Base-by-base conservation (phyloP, 2,113 vertebrate genomes). In the Indicator indicator region DNA sequence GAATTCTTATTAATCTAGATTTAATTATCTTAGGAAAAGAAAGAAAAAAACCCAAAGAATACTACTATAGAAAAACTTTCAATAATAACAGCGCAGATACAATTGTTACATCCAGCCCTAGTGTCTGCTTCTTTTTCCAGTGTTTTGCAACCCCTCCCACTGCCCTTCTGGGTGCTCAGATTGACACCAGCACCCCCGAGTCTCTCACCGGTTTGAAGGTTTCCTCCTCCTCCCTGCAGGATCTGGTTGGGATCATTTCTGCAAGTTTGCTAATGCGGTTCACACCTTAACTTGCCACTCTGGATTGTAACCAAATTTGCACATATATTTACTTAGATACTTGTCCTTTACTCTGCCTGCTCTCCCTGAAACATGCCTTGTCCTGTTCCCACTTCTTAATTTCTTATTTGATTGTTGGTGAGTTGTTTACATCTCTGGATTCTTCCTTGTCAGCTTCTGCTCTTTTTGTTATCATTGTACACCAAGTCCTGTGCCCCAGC, bases 401-500 rank as follows among this genome's bases (percentile, higher is more conserved):
- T 83, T 89, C 42, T 83, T 83, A 23, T 23, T 23, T 50, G 48
- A 50, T 23, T 23, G 24, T 52, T 52, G 12, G 50, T 26, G 50
- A 52, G 24, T 5, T 27, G 16, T 77, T 83, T n/a, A 30, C 28
- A 58, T 46, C 59, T n/a, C 64, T 76, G 64, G 52, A 32, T 14
- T 85, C 75, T 87, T 48, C 76, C 26, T 4, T n/a, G 23, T 56
- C 32, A 72, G 27, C 33, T 54, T 42, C 28, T 88, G 50, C 42
- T 30, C 12, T 55, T 79, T 67, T 71, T 68, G 56, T 83, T 80
- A 67, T 86, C 72, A 70, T 6, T 26, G 28, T 20, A 68, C 1
- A 0, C 16, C 0, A 0, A 24, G 74, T 50, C 55, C 70, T 65
- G 20, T 11, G 28, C 28, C 64, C 36, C 2, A 1, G 18, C 9